These are phyloP conservation scores for Aethina tumida DNA, from an alignment of 1,140 invertebrate species.

Conservation along the genomic window DNA sequence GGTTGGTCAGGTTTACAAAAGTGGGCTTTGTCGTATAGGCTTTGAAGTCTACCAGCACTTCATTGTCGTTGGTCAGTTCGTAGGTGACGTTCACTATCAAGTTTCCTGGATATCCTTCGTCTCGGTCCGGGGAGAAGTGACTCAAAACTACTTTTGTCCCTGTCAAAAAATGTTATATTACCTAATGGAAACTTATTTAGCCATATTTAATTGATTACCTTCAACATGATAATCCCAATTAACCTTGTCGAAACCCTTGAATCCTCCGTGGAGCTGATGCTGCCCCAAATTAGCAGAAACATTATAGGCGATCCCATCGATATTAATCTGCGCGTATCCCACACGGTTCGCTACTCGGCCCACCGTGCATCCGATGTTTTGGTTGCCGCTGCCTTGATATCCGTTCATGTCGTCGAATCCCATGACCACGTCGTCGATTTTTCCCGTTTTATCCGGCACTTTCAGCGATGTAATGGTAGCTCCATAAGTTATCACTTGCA, in stretches of 20 bases:
- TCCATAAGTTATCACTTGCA: conserved; percentile 64
- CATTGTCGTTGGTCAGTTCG: conserved; percentile 59
- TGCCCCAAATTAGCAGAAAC: conserved; percentile 60
- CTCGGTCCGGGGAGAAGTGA: conserved; percentile 48
- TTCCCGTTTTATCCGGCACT: conserved; percentile 59
- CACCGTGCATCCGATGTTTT: conserved; percentile 80
- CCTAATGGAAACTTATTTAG: too few relatives aligned
- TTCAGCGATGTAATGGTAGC: conserved; percentile 67
- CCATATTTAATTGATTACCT: too few relatives aligned
- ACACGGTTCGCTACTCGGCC: conserved; percentile 86
- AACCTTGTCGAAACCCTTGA: conserved; percentile 78
- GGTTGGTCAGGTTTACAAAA: conserved; percentile 84
- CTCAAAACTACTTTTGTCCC: conserved; percentile 34
- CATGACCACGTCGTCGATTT: conserved; percentile 58
- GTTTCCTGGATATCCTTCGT: conserved; percentile 82
- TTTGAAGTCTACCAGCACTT: conserved; percentile 59
- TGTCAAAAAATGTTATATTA: conserved; percentile 25
- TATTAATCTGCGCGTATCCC: conserved; percentile 51
- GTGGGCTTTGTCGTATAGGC: conserved; percentile 69
- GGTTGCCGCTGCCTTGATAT: conserved; percentile 40
- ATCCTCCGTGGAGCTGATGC: conserved; percentile 80
- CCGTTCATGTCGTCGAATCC: conserved; percentile 69
- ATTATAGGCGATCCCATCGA: conserved; percentile 60
- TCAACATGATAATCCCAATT: conserved; percentile 2
- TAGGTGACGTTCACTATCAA: conserved; percentile 58